Percentiles rank a stretch among this genome's conserved stretches.
Evolutionary conservation across 2,797 vertebrate genomes (phyloP).

Genomic region (Mus spretus): DNA sequence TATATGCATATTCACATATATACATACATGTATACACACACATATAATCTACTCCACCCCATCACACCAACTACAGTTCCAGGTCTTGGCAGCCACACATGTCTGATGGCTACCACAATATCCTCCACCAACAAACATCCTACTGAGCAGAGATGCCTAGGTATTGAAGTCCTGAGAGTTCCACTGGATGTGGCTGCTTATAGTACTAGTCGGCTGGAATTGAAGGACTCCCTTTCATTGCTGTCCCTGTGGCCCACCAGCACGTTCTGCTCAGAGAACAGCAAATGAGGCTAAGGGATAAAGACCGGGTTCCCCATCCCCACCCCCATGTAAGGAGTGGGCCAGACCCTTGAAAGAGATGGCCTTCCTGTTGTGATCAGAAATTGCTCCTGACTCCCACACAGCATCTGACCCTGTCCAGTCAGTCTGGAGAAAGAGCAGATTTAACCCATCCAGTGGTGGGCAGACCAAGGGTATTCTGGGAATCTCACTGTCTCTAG

Average conservation of each 20-base stretch:
- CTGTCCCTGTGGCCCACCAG: background rate
- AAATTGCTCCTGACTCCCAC: background rate
- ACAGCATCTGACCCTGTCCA: no score
- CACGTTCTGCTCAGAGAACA: background rate
- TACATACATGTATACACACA: background rate
- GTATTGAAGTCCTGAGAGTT: background rate
- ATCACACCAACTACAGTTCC: background rate
- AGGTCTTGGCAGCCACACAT: fast-evolving
- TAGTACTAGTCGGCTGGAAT: background rate
- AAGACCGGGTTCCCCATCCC: background rate
- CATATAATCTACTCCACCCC: no score
- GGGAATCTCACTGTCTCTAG: background rate
- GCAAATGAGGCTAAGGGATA: background rate
- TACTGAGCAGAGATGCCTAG: background rate
- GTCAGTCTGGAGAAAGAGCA: background rate
- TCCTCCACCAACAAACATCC: background rate
- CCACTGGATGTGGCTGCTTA: fast-evolving
- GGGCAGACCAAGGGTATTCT: background rate
- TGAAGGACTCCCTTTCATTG: background rate
- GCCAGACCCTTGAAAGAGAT: background rate
- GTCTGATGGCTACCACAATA: background rate
- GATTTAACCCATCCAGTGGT: background rate
- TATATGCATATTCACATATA: no score
- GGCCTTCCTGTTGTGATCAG: background rate
- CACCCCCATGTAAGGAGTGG: background rate